These are phyloP conservation scores for Paramisgurnus dabryanus DNA, from an alignment of 2,113 vertebrate genomes.

Conservation along the genomic window DNA sequence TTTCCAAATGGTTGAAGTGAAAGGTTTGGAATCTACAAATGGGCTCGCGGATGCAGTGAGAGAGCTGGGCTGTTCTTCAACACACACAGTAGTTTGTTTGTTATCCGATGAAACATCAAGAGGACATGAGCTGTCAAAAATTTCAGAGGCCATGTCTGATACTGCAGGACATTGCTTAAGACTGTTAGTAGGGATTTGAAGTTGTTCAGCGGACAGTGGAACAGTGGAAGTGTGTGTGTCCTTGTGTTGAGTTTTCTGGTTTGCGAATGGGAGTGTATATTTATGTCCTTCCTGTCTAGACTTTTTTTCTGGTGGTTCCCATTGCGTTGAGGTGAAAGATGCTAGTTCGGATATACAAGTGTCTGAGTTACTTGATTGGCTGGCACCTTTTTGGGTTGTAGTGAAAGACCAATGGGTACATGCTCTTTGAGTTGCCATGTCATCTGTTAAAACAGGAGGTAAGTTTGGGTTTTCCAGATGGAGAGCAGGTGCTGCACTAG, in stretches of 20 bases:
- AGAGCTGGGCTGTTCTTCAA: conserved; percentile 11
- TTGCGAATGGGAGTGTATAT: background rate
- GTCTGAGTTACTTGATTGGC: background rate
- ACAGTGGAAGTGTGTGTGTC: background rate
- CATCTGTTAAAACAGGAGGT: conserved; percentile 21
- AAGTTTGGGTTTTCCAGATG: conserved; percentile 62
- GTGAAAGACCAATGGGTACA: conserved; percentile 9
- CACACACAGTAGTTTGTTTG: background rate
- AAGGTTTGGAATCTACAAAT: conserved; percentile 62
- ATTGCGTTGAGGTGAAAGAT: background rate
- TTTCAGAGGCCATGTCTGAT: conserved; percentile 6
- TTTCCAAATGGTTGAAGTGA: conserved; percentile 72
- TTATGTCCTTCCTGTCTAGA: conserved; percentile 23
- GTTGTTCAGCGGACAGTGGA: conserved; percentile 5
- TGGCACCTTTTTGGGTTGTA: background rate
- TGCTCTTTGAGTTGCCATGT: background rate
- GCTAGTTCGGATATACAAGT: background rate
- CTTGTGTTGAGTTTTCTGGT: background rate
- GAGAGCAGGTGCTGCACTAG: conserved; percentile 63
- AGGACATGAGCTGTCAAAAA: background rate
- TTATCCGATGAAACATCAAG: background rate
- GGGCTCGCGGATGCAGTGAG: conserved; percentile 46
- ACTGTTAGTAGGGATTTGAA: conserved; percentile 1
- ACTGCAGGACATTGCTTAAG: conserved; percentile 2
- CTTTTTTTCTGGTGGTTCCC: background rate